Base-by-base conservation (phyloP, 2,888 invertebrate species). In the Laspeyria flexula region DNA sequence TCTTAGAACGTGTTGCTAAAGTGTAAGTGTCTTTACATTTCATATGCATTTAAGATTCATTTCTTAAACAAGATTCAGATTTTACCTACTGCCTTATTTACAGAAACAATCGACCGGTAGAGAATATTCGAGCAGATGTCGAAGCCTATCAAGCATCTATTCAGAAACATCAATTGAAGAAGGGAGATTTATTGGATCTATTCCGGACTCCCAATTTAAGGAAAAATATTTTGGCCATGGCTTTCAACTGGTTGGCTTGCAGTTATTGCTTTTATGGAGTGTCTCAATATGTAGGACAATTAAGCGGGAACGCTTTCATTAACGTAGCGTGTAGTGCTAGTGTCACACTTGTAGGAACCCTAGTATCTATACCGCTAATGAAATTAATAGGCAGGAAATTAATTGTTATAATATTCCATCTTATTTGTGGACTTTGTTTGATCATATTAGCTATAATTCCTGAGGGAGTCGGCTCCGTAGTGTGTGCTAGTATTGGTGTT, bases 241-340 rank as follows among this genome's bases (percentile, higher is more conserved):
- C 95, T 39, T 95, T 95, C 67, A 95, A 95, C 74, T 97, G 97
- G 98, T 82, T 96, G 30, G 95, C 96, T 0, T 96, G 97, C 55
- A 96, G 97, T 35, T 94, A 98, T 60, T 92, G 90, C 63, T 92
- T 91, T 81, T 98, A 97, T 75, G 97, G 97, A 0, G 94, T 97
- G 21, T 95, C 96, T 0, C 96, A 97, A 77, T 97, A 96, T 77
- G 95, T 96, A 31, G 96, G 96, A 0, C 95, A 96, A 74, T 86
- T 96, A 27, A 95, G 95, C 30, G 97, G 97, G 1, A 93, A 97
- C 72, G 95, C 96, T 40, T 98, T 97, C 77, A 54, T 96, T 1
- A 98, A 97, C 77, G 97, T 97, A 13, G 95, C 96, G 5, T 88
- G 96, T 1, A 96, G 96, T 31, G 97, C 96, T 0, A 84, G 90